These are phyloP conservation scores for Diabrotica undecimpunctata DNA, from an alignment of 1,140 invertebrate genomes.

Conservation along the genomic window DNA sequence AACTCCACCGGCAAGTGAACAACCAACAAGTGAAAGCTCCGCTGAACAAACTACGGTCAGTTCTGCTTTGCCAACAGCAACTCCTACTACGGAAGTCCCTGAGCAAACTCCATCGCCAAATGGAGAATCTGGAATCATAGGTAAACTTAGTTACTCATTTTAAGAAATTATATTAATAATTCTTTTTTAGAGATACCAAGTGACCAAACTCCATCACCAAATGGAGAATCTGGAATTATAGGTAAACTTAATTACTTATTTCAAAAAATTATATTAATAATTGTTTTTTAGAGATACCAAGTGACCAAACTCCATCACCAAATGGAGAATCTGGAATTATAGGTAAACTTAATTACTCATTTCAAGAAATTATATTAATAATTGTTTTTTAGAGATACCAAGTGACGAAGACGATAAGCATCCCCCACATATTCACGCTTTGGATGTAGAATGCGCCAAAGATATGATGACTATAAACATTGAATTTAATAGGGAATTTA, in stretches of 20 bases:
- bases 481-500: constrained; percentile 71
- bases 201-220: constrained; percentile 13
- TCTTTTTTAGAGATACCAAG: too few relatives aligned
- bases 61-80: too few relatives aligned
- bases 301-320: constrained; percentile 10
- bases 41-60: background rate
- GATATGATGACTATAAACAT: constrained; percentile 80
- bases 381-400: background rate
- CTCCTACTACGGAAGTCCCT: background rate
- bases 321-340: constrained; percentile 1
- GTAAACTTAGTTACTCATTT: too few relatives aligned
- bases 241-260: too few relatives aligned
- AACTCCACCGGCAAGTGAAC: constrained; percentile 8
- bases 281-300: too few relatives aligned
- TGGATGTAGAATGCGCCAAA: constrained; percentile 74
- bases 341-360: too few relatives aligned
- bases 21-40: constrained; percentile 7
- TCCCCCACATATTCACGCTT: constrained; percentile 70
- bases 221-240: background rate
- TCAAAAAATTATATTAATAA: too few relatives aligned
- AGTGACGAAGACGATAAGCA: constrained; percentile 56
- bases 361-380: too few relatives aligned
- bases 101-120: constrained; percentile 14
- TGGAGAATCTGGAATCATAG: background rate
- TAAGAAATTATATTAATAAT: too few relatives aligned